Base-by-base conservation (phyloP, 53 echinoderm and acorn worm genomes). In the Crossaster papposus region DNA sequence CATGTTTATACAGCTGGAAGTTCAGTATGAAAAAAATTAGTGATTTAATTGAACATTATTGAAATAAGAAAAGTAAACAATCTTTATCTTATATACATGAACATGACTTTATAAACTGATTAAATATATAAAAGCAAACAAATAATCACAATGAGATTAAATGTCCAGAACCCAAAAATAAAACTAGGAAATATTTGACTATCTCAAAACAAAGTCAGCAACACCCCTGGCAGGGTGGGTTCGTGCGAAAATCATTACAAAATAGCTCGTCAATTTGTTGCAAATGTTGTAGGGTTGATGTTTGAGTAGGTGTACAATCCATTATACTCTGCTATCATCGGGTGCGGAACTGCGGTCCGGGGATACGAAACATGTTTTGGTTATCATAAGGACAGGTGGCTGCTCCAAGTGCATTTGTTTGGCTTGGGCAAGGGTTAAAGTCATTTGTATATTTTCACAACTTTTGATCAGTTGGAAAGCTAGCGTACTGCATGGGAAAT, bases 361-460 rank as follows among this genome's bases (percentile, higher is more conserved):
- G 18, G 30, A n/a, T 36, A 2, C 34, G 58, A 58, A 58, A 74
- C 18, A 50, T 28, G 83, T 83, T 72, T 72, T 70, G 35, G 53
- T 85, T 85, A 73, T 52, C 29, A 71, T 51, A 78, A 64, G 32
- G 73, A 73, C 85, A 85, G 85, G 85, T 85, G 85, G 72, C 85
- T 72, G 33, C 20, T 72, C 51, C 85, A 85, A 85, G 85, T 51
- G 85, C 85, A 51, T 85, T 71, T 85, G 85, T 72, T 85, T 85
- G 72, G 72, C 51, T 85, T 72, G 85, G 85, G 71, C 85, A 85
- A 30, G 64, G 85, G 85, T 85, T 85, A 85, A 51, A 72, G 85
- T 71, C 85, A 85, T 85, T 72, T 85, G 85, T 85, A 85, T 85
- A 85, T 85, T 85, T 85, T 85, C 32, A 85, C 72, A 85, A 72